These are phyloP conservation scores for Lynx canadensis DNA, from an alignment of 2,113 vertebrate genomes.

Conservation along the genomic window DNA sequence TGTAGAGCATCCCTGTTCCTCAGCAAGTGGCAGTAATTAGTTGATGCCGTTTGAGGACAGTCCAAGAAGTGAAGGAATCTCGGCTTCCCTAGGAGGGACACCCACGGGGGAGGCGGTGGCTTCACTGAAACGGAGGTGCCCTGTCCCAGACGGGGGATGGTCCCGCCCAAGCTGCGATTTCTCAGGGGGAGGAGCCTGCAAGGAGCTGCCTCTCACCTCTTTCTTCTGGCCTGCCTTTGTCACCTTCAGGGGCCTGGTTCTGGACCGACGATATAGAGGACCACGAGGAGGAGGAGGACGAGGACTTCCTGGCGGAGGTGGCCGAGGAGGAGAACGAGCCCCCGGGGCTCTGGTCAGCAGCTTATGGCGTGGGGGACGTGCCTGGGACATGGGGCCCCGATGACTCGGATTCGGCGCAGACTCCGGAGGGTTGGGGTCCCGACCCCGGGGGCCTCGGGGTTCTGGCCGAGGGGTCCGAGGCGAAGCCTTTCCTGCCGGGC, in stretches of 20 bases:
- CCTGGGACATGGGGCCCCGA: slow-evolving; percentile 77
- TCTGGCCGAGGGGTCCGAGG: neutral
- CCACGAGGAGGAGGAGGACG: slow-evolving; percentile 74
- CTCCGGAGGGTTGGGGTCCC: slow-evolving; percentile 47
- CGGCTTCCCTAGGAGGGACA: neutral
- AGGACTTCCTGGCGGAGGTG: slow-evolving; percentile 77
- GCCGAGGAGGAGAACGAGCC: slow-evolving; percentile 74
- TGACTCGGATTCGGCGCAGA: slow-evolving; percentile 61
- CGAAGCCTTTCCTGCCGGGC: slow-evolving; percentile 30
- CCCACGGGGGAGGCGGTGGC: neutral
- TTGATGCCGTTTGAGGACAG: neutral
- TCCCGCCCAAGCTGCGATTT: accelerated
- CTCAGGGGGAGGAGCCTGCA: neutral
- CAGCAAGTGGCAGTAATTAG: neutral
- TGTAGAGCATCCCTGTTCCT: neutral
- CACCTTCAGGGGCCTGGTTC: slow-evolving; percentile 71
- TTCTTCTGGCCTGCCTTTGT: neutral
- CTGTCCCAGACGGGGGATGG: neutral
- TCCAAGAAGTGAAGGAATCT: too few relatives aligned
- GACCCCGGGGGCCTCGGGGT: neutral
- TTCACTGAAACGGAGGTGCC: neutral
- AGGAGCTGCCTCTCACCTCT: neutral
- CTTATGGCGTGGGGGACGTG: slow-evolving; percentile 78
- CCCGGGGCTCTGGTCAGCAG: slow-evolving; percentile 74
- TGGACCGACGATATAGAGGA: slow-evolving; percentile 76